A percentile compares a stretch with the other conserved stretches of the same genome.
Conservation (phyloP, 2,888 invertebrate genomes). For the Lottia gigantea region DNA sequence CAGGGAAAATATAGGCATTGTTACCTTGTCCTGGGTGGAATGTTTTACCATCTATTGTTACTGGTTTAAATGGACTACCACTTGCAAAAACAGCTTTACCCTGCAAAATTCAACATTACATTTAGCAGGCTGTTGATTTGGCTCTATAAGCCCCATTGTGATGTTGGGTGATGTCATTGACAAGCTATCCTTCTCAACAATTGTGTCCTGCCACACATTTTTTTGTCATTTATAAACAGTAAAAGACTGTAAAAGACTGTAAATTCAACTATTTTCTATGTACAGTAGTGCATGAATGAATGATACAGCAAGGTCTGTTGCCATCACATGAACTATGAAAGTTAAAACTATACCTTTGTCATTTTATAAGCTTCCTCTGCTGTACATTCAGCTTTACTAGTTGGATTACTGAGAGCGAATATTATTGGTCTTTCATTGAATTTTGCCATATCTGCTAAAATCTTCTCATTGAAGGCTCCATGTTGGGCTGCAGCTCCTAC, state of each 20-base stretch:
- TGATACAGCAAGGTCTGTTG: too few relatives aligned
- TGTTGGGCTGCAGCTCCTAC: conserved; percentile 89
- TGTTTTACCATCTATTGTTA: conserved; percentile 81
- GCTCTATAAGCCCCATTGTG: too few relatives aligned
- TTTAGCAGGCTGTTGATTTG: too few relatives aligned
- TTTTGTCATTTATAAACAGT: too few relatives aligned
- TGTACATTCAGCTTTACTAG: conserved; percentile 97
- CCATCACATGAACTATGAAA: too few relatives aligned
- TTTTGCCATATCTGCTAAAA: conserved; percentile 86
- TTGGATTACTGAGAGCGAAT: conserved; percentile 98
- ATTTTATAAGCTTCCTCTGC: conserved; percentile 92
- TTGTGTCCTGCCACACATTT: too few relatives aligned
- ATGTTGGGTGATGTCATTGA: too few relatives aligned
- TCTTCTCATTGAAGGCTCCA: conserved; percentile 89
- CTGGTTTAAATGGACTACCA: conserved; percentile 94
- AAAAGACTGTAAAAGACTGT: too few relatives aligned
- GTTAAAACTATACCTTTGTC: conserved; percentile 76
- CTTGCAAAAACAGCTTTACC: conserved; percentile 93
- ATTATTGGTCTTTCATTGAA: conserved; percentile 89
- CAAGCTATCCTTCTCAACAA: too few relatives aligned
- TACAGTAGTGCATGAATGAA: too few relatives aligned
- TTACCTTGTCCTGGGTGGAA: conserved; percentile 91
- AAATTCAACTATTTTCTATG: too few relatives aligned
- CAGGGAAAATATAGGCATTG: conserved; percentile 76
- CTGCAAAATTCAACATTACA: conserved; percentile 69